Conservation (phyloP, 2,888 invertebrate species). For the Deilephila porcellus region DNA sequence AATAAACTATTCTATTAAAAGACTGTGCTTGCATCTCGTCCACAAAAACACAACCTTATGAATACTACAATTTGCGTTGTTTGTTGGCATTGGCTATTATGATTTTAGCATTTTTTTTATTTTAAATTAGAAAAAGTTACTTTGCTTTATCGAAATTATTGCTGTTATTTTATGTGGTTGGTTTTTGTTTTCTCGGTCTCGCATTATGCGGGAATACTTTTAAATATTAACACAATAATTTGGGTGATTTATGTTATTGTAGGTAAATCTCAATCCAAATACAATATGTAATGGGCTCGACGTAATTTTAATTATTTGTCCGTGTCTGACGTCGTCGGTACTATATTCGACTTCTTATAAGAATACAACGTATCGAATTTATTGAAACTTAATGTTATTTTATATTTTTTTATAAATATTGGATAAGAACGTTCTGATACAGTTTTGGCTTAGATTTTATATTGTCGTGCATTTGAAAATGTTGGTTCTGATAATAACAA, state of each 20-base stretch:
- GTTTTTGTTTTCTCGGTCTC: neutral
- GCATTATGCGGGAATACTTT: neutral
- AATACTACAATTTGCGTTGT: neutral
- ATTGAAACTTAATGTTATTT: constrained; percentile 35
- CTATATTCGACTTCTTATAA: constrained; percentile 13
- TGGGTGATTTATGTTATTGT: neutral
- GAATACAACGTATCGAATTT: constrained; percentile 5
- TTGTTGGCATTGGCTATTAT: neutral
- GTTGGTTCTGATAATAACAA: neutral
- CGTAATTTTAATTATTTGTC: neutral
- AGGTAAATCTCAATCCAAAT: neutral
- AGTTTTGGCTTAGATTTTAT: neutral
- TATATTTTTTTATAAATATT: constrained; percentile 59
- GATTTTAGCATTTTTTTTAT: neutral
- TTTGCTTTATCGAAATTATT: neutral
- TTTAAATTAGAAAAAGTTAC: neutral
- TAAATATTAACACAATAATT: neutral
- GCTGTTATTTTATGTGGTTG: neutral
- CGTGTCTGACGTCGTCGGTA: constrained; percentile 9
- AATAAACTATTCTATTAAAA: no score
- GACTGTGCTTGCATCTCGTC: no score
- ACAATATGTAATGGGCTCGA: neutral
- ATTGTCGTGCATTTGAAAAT: neutral
- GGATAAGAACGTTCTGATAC: neutral
- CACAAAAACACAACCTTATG: no score